These are phyloP conservation scores for Tapirus terrestris DNA, from an alignment of 2,113 vertebrate genomes.

Conservation along the genomic window DNA sequence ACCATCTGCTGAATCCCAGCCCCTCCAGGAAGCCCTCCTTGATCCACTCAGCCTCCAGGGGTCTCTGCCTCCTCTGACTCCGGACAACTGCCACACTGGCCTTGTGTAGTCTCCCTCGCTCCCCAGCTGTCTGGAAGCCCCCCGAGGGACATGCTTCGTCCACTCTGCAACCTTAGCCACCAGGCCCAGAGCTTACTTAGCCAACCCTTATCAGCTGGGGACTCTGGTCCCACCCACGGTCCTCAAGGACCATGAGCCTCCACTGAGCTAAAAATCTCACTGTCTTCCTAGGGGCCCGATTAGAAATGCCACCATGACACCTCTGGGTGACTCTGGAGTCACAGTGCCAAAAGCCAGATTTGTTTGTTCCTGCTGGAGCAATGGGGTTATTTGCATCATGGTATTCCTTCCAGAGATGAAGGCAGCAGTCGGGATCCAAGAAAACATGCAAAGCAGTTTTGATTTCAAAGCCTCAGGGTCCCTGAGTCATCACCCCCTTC, in stretches of 20 bases:
- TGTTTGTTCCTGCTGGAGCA: neutral
- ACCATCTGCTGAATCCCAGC: neutral
- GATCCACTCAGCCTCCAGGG: neutral
- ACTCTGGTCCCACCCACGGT: neutral
- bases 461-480: conserved; percentile 33
- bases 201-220: neutral
- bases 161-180: neutral
- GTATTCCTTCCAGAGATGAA: neutral
- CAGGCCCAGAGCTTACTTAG: neutral
- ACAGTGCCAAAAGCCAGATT: neutral
- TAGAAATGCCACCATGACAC: neutral
- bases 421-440: neutral
- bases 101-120: neutral
- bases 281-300: neutral
- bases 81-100: neutral
- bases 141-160: neutral
- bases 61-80: neutral
- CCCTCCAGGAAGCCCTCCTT: neutral
- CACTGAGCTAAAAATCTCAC: neutral
- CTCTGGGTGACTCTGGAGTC: neutral
- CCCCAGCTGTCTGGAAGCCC: neutral
- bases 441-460: conserved; percentile 54
- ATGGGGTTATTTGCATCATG: neutral
- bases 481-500: conserved; percentile 62
- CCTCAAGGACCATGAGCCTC: neutral